Evolutionary conservation across 2,113 vertebrate genomes (phyloP), one percentile per base, ranked within the genome.

Genomic region (Silurus glanis): DNA sequence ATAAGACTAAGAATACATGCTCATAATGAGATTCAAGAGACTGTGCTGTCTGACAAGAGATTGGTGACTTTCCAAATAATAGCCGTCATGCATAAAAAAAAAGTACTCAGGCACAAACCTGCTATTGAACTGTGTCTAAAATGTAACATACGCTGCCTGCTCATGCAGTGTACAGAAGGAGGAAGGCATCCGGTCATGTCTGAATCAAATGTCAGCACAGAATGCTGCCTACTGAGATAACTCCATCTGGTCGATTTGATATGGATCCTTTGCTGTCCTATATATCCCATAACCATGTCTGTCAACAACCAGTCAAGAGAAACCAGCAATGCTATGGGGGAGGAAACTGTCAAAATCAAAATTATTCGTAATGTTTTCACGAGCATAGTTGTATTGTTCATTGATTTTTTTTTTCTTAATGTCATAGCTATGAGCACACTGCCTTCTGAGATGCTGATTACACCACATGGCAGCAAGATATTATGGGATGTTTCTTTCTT

Each of bases 61-160:
- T 82, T 82, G 85, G 82, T 85, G 51, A 51, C 61, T 61, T 85
- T 82, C 67, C 59, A 85, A 67, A 82, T 80, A 61, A 80, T 80
- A 80, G 23, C 78, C 17, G 21, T 80, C 78, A 80, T 47, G 56
- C 78, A 80, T 80, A 19, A 61, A 80, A 64, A 66, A 66, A 80
- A 61, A 23, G 56, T 13, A 45, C 7, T 19, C 78, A 28, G 78
- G 47, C 56, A 45, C 28, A 23, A 80, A 23, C 28, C 28, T 80
- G 78, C 28, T 59, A 59, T 80, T 10, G 59, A 17, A 80, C 25
- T 21, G 25, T 80, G 78, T 61, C 56, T 80, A 61, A 80, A 80
- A 80, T 61, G 37, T 45, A 80, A 59, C 25, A 47, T 58, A 79
- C 19, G 53, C 9, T 45, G 28, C 78, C 78, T 21, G 23, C 28